Evolutionary conservation across 2,888 invertebrate genomes (phyloP).

Genomic region (Drosophila birchii): DNA sequence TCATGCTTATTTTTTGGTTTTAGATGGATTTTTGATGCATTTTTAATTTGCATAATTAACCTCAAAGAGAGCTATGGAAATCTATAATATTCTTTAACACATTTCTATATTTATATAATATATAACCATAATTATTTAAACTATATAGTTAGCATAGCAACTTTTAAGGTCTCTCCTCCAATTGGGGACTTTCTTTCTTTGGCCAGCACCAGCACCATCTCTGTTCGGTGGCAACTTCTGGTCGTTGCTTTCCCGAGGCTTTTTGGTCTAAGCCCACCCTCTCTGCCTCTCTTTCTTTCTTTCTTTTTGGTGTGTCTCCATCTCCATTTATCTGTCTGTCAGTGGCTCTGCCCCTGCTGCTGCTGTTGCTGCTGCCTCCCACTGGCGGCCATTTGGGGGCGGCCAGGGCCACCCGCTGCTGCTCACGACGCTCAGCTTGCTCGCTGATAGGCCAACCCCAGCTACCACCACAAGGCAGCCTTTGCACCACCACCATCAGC

Average conservation of each 20-base stretch:
- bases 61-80: too few relatives aligned
- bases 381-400: constrained; percentile 63
- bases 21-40: too few relatives aligned
- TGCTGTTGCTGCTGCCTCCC: constrained; percentile 11
- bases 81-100: too few relatives aligned
- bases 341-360: constrained; percentile 5
- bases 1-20: too few relatives aligned
- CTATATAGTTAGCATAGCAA: background rate
- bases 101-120: too few relatives aligned
- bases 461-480: background rate
- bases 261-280: constrained; percentile 3
- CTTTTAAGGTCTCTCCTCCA: background rate
- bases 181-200: constrained; percentile 18
- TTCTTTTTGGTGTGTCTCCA: background rate
- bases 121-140: too few relatives aligned
- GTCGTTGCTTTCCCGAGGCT: constrained; percentile 3
- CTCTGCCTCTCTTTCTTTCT: background rate
- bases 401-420: constrained; percentile 67
- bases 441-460: constrained; percentile 61
- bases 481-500: background rate
- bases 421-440: constrained; percentile 61
- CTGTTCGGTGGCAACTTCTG: constrained; percentile 24
- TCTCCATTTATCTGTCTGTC: constrained; percentile 6
- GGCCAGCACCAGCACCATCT: constrained; percentile 15
- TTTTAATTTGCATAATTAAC: too few relatives aligned